Base-by-base conservation (phyloP, 2,888 invertebrate species). In the Aphidoletes aphidimyza region DNA sequence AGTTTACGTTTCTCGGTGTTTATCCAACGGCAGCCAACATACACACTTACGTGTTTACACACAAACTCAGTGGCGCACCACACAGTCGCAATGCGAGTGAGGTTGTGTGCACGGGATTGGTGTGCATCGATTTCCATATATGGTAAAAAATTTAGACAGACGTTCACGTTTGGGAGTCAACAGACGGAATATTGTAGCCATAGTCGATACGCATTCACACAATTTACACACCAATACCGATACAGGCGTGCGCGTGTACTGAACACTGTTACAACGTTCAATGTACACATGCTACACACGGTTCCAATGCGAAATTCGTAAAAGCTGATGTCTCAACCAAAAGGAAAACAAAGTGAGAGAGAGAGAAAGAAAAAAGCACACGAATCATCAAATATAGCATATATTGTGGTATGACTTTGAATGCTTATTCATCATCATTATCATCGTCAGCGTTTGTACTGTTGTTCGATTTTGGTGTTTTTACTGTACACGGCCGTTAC, bases 401-500 rank as follows among this genome's bases (percentile, higher is more conserved):
- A 30, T 30, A 69, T 54, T 5, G n/a, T n/a, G n/a, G n/a, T n/a
- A n/a, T n/a, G n/a, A n/a, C n/a, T n/a, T 22, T 9, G 2, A 54
- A 22, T 54, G 30, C 30, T 69, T 30, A 69, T 69, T 54, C 54
- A 54, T 69, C 69, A 69, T 69, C 30, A 69, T 69, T 30, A 69
- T 69, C 69, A 69, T 69, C 14, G 34, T 69, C 69, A 30, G 30
- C 26, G 26, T 19, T 69, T 19, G 69, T 69, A 30, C 17, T 69
- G 30, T 14, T 69, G 69, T 69, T 69, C 69, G 69, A 69, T 69
- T 69, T 69, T 69, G 69, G 69, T 69, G 69, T 69, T 69, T 69
- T 69, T 69, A 69, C 69, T 69, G 69, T 69, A 69, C 69, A 69
- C 69, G 69, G 69, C 69, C 69, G 69, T 69, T 69, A 69, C 69